These are phyloP conservation scores for Spizaetus ornatus DNA, from an alignment of 2,113 vertebrate species.

Conservation along the genomic window DNA sequence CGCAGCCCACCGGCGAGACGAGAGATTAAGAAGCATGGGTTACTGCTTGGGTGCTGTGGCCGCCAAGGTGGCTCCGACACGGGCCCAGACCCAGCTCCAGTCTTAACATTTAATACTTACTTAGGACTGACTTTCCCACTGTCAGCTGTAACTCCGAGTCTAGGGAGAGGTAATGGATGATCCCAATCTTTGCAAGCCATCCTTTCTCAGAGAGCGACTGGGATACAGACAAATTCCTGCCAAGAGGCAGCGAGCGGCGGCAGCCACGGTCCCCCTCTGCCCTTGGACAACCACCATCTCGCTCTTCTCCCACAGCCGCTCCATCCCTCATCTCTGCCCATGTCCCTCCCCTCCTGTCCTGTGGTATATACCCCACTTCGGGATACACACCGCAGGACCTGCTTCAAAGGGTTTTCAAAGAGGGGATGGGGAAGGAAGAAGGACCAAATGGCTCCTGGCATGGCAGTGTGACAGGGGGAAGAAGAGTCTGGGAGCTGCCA, in stretches of 20 bases:
- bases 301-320: background rate
- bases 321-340: background rate
- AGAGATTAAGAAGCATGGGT: background rate
- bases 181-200: background rate
- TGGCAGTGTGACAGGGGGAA: background rate
- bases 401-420: background rate
- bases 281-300: background rate
- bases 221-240: background rate
- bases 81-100: background rate
- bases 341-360: background rate
- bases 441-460: background rate
- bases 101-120: background rate
- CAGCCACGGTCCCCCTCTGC: background rate
- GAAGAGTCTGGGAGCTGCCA: background rate
- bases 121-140: background rate
- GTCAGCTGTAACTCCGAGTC: background rate
- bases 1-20: background rate
- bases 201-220: background rate
- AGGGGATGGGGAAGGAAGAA: background rate
- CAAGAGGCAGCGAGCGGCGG: background rate
- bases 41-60: background rate
- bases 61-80: background rate
- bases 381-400: background rate
- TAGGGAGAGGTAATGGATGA: background rate
- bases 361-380: background rate